phyloP scores from a whole-genome alignment of 53 echinoderm and acorn worm genomes.

The Antedon mediterranea region DNA sequence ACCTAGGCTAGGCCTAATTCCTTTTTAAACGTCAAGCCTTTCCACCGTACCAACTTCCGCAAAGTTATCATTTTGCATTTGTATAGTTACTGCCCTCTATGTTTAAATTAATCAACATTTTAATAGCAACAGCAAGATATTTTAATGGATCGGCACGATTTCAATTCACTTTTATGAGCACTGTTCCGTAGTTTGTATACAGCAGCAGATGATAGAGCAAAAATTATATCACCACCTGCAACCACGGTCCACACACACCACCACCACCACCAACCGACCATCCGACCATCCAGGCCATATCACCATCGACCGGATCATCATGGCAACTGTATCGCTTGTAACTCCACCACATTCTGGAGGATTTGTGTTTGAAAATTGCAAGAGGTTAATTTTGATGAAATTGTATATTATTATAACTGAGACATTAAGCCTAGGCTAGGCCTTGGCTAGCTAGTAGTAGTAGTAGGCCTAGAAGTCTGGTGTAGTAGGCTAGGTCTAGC shows the following conservation, averaged over 20 bases:
- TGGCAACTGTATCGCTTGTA: constrained; percentile 52
- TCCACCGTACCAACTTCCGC: not conserved
- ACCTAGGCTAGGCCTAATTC: no score
- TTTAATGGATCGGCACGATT: not conserved
- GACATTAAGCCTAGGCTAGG: no score
- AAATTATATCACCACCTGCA: not conserved
- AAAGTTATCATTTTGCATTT: not conserved
- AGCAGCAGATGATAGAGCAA: not conserved
- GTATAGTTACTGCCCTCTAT: not conserved
- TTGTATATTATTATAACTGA: no score
- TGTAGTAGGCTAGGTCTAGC: no score
- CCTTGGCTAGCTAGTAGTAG: no score
- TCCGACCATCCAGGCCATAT: no score
- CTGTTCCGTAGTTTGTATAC: not conserved
- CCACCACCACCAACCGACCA: no score
- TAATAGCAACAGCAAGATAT: not conserved
- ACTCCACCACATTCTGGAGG: constrained; percentile 41
- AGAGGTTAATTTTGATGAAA: constrained; percentile 37
- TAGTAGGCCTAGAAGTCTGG: no score
- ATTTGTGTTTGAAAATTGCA: constrained; percentile 92
- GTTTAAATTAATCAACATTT: no score
- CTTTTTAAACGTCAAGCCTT: not conserved
- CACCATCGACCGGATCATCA: constrained; percentile 24
- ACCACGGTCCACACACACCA: no score
- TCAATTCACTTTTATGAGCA: not conserved